These are phyloP conservation scores for Lymantria dispar DNA, from an alignment of 2,888 invertebrate genomes.

Conservation along the genomic window DNA sequence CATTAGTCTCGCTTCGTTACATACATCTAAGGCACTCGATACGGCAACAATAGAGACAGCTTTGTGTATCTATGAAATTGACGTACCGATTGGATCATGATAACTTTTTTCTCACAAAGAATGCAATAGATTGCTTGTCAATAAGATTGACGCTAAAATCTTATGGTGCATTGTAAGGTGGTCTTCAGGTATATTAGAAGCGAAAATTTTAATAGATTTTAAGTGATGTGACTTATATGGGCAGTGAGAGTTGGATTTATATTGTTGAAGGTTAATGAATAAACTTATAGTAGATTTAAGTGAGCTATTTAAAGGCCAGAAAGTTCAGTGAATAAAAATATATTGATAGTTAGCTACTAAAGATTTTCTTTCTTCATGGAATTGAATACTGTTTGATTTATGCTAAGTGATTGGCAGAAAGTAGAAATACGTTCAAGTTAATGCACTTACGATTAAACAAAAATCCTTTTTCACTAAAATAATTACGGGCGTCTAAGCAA, in stretches of 20 bases:
- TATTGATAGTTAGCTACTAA: too few species aligned
- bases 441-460: too few species aligned
- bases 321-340: neutral
- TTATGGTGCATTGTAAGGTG: constrained; percentile 24
- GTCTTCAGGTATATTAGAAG: constrained; percentile 10
- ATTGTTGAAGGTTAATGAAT: neutral
- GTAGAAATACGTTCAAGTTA: too few species aligned
- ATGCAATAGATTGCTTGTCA: constrained; percentile 33
- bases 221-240: constrained; percentile 4
- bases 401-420: too few species aligned
- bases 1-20: constrained; percentile 34
- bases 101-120: constrained; percentile 32
- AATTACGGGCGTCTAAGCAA: too few species aligned
- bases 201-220: constrained; percentile 4
- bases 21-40: constrained; percentile 21
- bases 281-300: neutral
- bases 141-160: constrained; percentile 35
- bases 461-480: too few species aligned
- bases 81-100: constrained; percentile 28
- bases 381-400: too few species aligned
- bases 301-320: neutral
- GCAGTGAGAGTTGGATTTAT: constrained; percentile 11
- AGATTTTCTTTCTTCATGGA: too few species aligned
- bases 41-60: constrained; percentile 27
- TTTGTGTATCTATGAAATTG: constrained; percentile 13